Conservation (phyloP, 2,113 vertebrate species). For the Callopanchax toddi region DNA sequence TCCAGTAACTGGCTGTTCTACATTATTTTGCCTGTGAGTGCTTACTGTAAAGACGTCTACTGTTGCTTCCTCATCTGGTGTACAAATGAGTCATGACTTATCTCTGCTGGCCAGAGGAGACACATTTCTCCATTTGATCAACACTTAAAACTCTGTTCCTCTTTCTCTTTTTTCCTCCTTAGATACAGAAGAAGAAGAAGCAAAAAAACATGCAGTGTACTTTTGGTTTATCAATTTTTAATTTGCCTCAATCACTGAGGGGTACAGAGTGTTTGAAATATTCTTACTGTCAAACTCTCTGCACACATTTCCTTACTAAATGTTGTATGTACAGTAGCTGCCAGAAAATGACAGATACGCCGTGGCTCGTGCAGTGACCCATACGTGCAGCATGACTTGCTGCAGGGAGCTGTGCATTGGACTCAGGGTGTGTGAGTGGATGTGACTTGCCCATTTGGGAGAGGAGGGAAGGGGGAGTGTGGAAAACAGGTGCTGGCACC, state of each 20-base stretch:
- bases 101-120: slow-evolving; percentile 12
- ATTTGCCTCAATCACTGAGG: background rate
- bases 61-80: slow-evolving; percentile 1
- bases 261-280: slow-evolving; percentile 1
- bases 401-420: slow-evolving; percentile 38
- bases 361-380: slow-evolving; percentile 53
- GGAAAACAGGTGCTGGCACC: slow-evolving; percentile 67
- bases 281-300: slow-evolving; percentile 7
- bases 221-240: background rate
- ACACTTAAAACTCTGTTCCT: background rate
- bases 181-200: background rate
- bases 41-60: background rate
- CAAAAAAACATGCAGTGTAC: too few species aligned
- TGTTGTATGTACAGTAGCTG: slow-evolving; percentile 17
- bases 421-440: slow-evolving; percentile 39
- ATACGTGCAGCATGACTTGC: slow-evolving; percentile 37
- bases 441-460: slow-evolving; percentile 52
- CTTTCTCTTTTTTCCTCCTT: background rate
- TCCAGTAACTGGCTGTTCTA: too few species aligned
- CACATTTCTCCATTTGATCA: slow-evolving; percentile 6
- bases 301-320: slow-evolving; percentile 16
- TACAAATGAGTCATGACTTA: background rate
- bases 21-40: background rate
- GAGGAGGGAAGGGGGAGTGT: slow-evolving; percentile 17
- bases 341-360: slow-evolving; percentile 50